Base-by-base conservation (phyloP, 2,113 vertebrate genomes). In the Strigops habroptila region DNA sequence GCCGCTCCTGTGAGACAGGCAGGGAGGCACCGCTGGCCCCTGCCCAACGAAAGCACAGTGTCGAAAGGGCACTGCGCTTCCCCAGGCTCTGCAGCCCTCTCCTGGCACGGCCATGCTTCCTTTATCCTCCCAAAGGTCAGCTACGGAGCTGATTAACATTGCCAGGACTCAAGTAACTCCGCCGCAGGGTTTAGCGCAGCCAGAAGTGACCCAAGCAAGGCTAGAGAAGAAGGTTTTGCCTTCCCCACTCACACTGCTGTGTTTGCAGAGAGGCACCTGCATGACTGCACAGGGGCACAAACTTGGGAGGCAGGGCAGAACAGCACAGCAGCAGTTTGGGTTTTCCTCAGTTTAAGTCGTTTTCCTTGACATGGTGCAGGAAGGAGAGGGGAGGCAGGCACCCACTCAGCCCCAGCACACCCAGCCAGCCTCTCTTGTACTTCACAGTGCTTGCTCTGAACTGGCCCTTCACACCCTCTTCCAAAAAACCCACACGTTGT, bases 81-180 rank as follows among this genome's bases (percentile, higher is more conserved):
- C 15, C 23, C 10, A 51, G 14, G 27, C 16, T 43, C 55, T 82
- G 21, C 57, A 75, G 75, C 55, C 16, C 55, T 79, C 73, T 74
- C 31, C 37, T 70, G 79, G 70, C 76, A 52, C 0, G 0, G 24
- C 35, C 0, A 0, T 5, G 3, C 62, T 82, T 90, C 70, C 65
- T 30, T 8, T 69, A n/a, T 24, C 83, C 28, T 82, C 51, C 55
- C 41, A 75, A 82, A 85, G 70, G 62, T 71, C 86, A 86, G 86
- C 37, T 17, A 63, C 44, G 0, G 28, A 86, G 70, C 16, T 53
- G 57, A 71, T 79, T 18, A 71, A 79, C n/a, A 14, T 10, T 21
- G 31, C 24, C 13, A 2, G 57, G 16, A 52, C 55, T 49, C 51
- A 63, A 94, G 31, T 18, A 43, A 62, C 55, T 25, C 75, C 35